Evolutionary conservation across 2,113 vertebrate genomes (phyloP), one percentile per base, ranked within the genome.

Genomic region (Pelecanus crispus): DNA sequence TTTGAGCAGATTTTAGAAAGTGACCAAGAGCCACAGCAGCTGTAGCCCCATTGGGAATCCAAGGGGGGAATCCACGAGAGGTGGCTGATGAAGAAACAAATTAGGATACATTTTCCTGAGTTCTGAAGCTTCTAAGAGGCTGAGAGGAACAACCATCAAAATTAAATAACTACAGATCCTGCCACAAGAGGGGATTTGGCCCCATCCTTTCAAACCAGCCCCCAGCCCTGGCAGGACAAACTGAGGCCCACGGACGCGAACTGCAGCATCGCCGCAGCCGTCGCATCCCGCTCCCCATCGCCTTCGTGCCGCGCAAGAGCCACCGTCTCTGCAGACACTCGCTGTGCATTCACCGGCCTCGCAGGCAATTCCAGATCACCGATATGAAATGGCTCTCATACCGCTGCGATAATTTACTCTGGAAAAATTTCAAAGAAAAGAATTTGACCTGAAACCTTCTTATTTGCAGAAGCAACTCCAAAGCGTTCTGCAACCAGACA

Each of bases 401-500:
- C 58, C 2, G 42, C 92, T 88, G 82, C 5, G 32, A 82, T 65
- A 62, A 95, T 96, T 86, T 31, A 65, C 66, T 81, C 88, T 29
- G 73, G 85, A 77, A 95, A 90, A 59, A 40, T 28, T 53, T 86
- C 90, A 92, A 91, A 96, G 65, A 49, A 80, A 61, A 80, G 11
- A 55, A 92, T 92, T 92, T 94, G 85, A 94, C 90, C 52, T 47
- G 53, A 97, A 91, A 75, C 45, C n/a, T 90, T n/a, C 63, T 81
- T 77, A 83, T 87, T 93, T 95, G 91, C 73, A 84, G 62, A 80
- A 73, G 25, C 31, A 71, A 28, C 68, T 31, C 52, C 81, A 61
- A 72, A 53, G 63, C 61, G 71, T n/a, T 29, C 53, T 47, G 53
- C 73, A 72, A 85, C 32, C 52, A 88, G 65, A 47, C 62, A 70